Conservation (phyloP, 2,888 invertebrate species). For the Gortyna flavago region DNA sequence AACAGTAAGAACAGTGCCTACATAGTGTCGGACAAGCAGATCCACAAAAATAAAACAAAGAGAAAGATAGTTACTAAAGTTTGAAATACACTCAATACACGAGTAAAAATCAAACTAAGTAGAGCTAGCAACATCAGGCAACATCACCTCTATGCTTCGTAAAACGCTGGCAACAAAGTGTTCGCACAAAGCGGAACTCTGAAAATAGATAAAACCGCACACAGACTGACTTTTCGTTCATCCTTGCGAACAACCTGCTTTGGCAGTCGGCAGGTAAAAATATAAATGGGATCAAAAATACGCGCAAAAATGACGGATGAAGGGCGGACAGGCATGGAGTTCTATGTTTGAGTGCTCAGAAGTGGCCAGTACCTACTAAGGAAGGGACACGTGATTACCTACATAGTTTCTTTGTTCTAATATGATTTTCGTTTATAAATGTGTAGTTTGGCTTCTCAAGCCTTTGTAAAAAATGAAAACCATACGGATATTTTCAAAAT, state of each 20-base stretch:
- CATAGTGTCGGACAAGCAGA: not conserved
- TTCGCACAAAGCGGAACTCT: constrained; percentile 30
- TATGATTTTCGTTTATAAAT: not conserved
- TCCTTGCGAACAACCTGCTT: constrained; percentile 29
- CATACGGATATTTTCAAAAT: no score
- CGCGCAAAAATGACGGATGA: constrained; percentile 25
- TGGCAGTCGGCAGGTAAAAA: constrained; percentile 35
- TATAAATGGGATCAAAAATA: constrained; percentile 52
- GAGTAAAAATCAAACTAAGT: constrained; percentile 5
- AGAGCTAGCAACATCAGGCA: not conserved
- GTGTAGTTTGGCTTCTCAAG: not conserved
- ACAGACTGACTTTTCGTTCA: constrained; percentile 27
- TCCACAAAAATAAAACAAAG: not conserved
- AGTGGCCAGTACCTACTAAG: not conserved
- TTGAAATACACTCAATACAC: not conserved
- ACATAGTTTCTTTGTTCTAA: not conserved
- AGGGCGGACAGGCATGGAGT: not conserved
- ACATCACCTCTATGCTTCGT: constrained; percentile 27
- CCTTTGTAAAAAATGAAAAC: no score
- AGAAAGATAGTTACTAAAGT: not conserved
- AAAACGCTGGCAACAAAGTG: constrained; percentile 41
- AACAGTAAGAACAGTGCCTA: no score
- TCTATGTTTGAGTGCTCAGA: constrained; percentile 18
- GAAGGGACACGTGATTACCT: not conserved
- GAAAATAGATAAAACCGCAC: constrained; percentile 40